Base-by-base conservation (phyloP, 2,113 vertebrate species). In the Dasypus novemcinctus region DNA sequence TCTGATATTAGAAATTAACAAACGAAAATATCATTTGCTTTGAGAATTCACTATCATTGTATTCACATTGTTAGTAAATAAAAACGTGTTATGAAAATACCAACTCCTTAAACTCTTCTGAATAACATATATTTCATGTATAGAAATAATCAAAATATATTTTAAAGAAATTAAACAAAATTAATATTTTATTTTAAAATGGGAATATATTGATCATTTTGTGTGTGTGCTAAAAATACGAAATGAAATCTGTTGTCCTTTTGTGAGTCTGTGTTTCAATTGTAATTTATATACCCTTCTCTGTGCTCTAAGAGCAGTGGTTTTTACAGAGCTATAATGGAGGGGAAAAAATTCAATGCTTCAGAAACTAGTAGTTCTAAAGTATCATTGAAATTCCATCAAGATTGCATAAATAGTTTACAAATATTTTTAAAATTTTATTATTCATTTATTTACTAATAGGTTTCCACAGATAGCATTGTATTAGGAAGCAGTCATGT, bases 131-230 rank as follows among this genome's bases (percentile, higher is more conserved):
- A 72, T 69, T 94, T 82, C 20, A 64, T 86, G 20, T 69, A 31
- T 20, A 83, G 46, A 88, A 94, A 93, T 68, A 83, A 89, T 89
- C 23, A 71, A 92, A 95, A 87, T n/a, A 57, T 7, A 31, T 76
- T 49, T 84, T 72, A 78, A 59, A 86, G 23, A 89, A 81, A 76
- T 71, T 1, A 29, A 75, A 84, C 10, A 75, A 4, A 49, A n/a
- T 88, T 33, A 57, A 64, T 82, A 21, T 13, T 92, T 84, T 36
- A 68, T 76, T 91, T 10, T 81, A 90, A 87, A 72, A n/a, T 52
- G 81, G 31, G 72, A 75, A 90, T 36, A 80, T 18, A 6, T 72
- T 64, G 57, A 69, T 87, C 7, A 95, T 46, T 83, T 33, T 76
- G 25, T 89, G 4, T 36, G 9, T 61, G 14, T 9, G 1, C 5